A percentile compares a stretch with the other conserved stretches of the same genome.
Evolutionary conservation across 1,140 invertebrate genomes (phyloP).

Genomic region (Drosophila ercepeae): DNA sequence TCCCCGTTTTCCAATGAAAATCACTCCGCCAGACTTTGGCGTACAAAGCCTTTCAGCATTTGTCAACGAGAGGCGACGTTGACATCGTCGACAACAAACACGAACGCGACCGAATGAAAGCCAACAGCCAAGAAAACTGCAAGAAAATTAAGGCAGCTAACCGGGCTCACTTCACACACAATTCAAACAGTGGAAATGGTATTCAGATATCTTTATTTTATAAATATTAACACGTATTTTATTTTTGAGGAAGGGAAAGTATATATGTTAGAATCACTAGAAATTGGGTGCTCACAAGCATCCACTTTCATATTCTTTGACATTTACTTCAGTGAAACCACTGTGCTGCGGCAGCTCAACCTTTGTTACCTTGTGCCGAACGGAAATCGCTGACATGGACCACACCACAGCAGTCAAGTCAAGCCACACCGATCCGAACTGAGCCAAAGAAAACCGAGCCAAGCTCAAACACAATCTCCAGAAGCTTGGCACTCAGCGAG

Average conservation of each 20-base stretch:
- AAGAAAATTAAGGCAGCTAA: slow-evolving; percentile 77
- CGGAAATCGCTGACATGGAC: slow-evolving; percentile 81
- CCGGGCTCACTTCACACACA: slow-evolving; percentile 35
- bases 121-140: slow-evolving; percentile 73
- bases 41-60: slow-evolving; percentile 78
- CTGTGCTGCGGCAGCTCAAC: slow-evolving; percentile 57
- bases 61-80: slow-evolving; percentile 69
- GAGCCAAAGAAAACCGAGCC: slow-evolving; percentile 31
- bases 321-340: slow-evolving; percentile 6
- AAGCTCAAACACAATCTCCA: slow-evolving; percentile 47
- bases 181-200: slow-evolving; percentile 14
- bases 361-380: slow-evolving; percentile 75
- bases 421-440: slow-evolving; percentile 6
- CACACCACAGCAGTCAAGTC: slow-evolving; percentile 57
- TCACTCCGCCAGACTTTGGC: slow-evolving; percentile 40
- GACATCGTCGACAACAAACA: slow-evolving; percentile 62
- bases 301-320: not conserved
- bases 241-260: too few relatives aligned
- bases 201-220: too few relatives aligned
- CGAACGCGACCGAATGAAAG: slow-evolving; percentile 55
- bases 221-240: too few relatives aligned
- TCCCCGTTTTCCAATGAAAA: slow-evolving; percentile 71
- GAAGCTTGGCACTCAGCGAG: slow-evolving; percentile 62
- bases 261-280: too few relatives aligned
- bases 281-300: too few relatives aligned